Percentiles rank a stretch among this genome's conserved stretches.
These are phyloP conservation scores for Lingula anatina DNA, from an alignment of 2,888 invertebrate genomes.

Conservation along the genomic window DNA sequence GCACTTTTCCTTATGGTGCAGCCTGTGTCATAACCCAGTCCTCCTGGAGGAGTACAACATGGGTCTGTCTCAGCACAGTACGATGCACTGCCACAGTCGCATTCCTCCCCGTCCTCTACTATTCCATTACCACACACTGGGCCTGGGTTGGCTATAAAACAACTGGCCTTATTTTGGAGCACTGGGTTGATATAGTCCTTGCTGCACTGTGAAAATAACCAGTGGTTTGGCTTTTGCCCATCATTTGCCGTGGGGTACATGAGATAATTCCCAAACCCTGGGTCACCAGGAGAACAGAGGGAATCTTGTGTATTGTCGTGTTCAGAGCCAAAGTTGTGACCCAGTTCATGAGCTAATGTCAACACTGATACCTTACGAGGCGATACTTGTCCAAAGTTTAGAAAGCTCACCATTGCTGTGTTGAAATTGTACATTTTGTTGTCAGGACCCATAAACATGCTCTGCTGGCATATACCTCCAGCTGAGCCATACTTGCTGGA, in stretches of 20 bases:
- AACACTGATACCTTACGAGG: slow-evolving; percentile 19
- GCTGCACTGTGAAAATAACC: slow-evolving; percentile 35
- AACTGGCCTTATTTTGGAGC: slow-evolving; percentile 25
- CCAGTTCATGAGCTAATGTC: slow-evolving; percentile 34
- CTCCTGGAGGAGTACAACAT: slow-evolving; percentile 26
- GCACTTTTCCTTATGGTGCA: slow-evolving; percentile 21
- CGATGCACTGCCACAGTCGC: slow-evolving; percentile 25
- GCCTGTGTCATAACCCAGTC: slow-evolving; percentile 15
- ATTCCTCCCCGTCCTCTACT: slow-evolving; percentile 28
- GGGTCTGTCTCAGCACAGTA: slow-evolving; percentile 19
- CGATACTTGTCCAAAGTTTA: slow-evolving; percentile 17
- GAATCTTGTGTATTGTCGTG: slow-evolving; percentile 20
- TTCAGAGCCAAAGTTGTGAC: slow-evolving; percentile 38
- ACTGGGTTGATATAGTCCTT: slow-evolving; percentile 29
- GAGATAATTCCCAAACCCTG: slow-evolving; percentile 28
- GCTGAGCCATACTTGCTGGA: slow-evolving; percentile 16
- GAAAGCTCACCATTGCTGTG: slow-evolving; percentile 24
- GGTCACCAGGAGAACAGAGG: slow-evolving; percentile 18
- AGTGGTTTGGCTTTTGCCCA: slow-evolving; percentile 28
- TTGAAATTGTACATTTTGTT: slow-evolving; percentile 22
- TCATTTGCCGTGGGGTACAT: slow-evolving; percentile 29
- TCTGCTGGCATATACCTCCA: slow-evolving; percentile 35
- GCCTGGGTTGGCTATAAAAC: slow-evolving; percentile 15
- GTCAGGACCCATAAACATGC: slow-evolving; percentile 5
- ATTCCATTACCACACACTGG: slow-evolving; percentile 32